These are phyloP conservation scores for Eudemis profundana DNA, from an alignment of 2,888 invertebrate genomes.

Conservation along the genomic window DNA sequence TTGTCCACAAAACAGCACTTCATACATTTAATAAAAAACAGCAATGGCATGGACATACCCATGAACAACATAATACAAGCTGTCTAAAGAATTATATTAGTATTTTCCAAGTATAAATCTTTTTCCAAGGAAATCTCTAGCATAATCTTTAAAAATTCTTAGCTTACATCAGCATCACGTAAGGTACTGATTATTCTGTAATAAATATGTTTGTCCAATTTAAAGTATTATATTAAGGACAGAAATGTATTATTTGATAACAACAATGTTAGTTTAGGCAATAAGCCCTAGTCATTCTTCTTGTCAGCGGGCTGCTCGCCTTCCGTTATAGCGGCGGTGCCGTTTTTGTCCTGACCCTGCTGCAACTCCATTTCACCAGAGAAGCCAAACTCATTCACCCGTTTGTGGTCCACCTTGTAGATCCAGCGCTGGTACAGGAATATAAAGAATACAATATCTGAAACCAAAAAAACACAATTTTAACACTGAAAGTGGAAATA, in stretches of 20 bases:
- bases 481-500: neutral
- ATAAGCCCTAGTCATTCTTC: conserved; percentile 73
- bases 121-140: neutral
- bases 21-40: conserved; percentile 31
- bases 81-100: conserved; percentile 2
- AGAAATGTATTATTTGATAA: conserved; percentile 35
- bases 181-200: conserved; percentile 29
- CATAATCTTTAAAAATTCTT: conserved; percentile 6
- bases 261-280: conserved; percentile 16
- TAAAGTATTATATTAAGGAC: conserved; percentile 37
- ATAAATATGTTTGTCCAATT: conserved; percentile 31
- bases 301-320: conserved; percentile 67
- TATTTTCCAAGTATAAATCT: neutral
- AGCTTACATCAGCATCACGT: conserved; percentile 30
- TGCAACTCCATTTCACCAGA: conserved; percentile 94
- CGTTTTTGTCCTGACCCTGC: conserved; percentile 67
- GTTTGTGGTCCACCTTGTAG: conserved; percentile 97
- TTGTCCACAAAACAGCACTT: conserved; percentile 18
- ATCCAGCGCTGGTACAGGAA: conserved; percentile 99
- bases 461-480: conserved; percentile 56
- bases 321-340: conserved; percentile 69
- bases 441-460: conserved; percentile 99
- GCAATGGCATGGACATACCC: conserved; percentile 29
- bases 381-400: conserved; percentile 99
- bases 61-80: conserved; percentile 31